phyloP scores from a whole-genome alignment of 2,888 invertebrate genomes.

The Ceraclea dissimilis region DNA sequence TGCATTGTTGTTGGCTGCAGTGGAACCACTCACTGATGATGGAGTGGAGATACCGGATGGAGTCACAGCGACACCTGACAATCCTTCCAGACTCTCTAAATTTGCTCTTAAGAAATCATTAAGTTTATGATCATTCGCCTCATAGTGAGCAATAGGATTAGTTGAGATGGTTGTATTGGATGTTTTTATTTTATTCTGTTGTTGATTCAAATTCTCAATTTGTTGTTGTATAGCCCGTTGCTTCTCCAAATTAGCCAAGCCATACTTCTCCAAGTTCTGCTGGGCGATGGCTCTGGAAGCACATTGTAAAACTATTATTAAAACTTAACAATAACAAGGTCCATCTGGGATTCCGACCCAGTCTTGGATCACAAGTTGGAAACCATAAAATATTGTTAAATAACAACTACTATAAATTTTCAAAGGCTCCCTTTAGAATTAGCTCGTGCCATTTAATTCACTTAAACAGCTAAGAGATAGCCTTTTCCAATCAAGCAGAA shows the following conservation, averaged over 20 bases:
- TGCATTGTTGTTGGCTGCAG: constrained; percentile 27
- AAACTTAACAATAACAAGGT: too few relatives aligned
- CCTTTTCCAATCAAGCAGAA: too few relatives aligned
- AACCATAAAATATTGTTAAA: too few relatives aligned
- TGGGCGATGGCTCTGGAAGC: constrained; percentile 41
- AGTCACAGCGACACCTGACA: constrained; percentile 33
- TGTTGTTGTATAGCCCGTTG: constrained; percentile 48
- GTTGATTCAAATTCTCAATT: constrained; percentile 35
- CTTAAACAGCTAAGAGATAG: too few relatives aligned
- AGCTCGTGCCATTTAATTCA: too few relatives aligned
- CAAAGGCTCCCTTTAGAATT: too few relatives aligned
- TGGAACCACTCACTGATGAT: constrained; percentile 22
- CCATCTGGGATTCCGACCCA: too few relatives aligned
- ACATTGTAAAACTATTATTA: too few relatives aligned
- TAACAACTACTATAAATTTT: too few relatives aligned
- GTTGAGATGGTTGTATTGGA: constrained; percentile 30
- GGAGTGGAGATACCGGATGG: constrained; percentile 7
- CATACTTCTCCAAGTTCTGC: constrained; percentile 58
- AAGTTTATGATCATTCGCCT: constrained; percentile 57
- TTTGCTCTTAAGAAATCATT: constrained; percentile 66
- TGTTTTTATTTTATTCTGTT: constrained; percentile 37
- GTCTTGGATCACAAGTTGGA: too few relatives aligned
- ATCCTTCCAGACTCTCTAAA: constrained; percentile 61
- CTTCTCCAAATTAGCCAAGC: constrained; percentile 47
- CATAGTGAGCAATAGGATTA: constrained; percentile 32